Percentiles rank a stretch among this genome's conserved stretches.
Conservation (phyloP, 1,140 invertebrate genomes). For the Formica exsecta region DNA sequence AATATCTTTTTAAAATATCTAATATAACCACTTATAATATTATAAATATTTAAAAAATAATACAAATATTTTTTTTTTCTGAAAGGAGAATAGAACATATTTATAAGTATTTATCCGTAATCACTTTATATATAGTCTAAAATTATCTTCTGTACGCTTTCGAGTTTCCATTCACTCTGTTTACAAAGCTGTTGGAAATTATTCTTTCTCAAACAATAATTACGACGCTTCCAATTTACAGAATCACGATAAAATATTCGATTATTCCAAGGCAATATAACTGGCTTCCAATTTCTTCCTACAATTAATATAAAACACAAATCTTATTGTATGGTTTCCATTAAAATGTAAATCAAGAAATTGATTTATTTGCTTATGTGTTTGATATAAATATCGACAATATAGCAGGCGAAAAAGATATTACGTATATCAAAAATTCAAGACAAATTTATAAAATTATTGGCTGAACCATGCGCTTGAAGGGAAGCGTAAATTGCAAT, state of each 20-base stretch:
- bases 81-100: not conserved
- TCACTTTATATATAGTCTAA: slow-evolving; percentile 43
- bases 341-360: not conserved
- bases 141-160: slow-evolving; percentile 26
- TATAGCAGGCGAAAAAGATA: not conserved
- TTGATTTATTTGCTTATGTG: not conserved
- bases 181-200: slow-evolving; percentile 53
- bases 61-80: not conserved
- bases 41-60: not conserved
- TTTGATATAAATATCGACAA: not conserved
- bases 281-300: slow-evolving; percentile 3
- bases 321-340: too few relatives aligned
- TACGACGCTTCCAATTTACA: slow-evolving; percentile 45
- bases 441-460: slow-evolving; percentile 52
- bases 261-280: slow-evolving; percentile 30
- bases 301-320: not conserved
- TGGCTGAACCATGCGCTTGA: slow-evolving; percentile 10
- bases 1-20: not conserved
- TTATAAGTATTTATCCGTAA: slow-evolving; percentile 55
- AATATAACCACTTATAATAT: not conserved
- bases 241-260: slow-evolving; percentile 34
- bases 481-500: slow-evolving; percentile 72
- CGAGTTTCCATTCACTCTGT: slow-evolving; percentile 33
- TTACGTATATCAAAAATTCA: not conserved
- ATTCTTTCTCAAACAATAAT: slow-evolving; percentile 68